Base-by-base conservation (phyloP, 2,888 invertebrate species). In the Ceraclea dissimilis region DNA sequence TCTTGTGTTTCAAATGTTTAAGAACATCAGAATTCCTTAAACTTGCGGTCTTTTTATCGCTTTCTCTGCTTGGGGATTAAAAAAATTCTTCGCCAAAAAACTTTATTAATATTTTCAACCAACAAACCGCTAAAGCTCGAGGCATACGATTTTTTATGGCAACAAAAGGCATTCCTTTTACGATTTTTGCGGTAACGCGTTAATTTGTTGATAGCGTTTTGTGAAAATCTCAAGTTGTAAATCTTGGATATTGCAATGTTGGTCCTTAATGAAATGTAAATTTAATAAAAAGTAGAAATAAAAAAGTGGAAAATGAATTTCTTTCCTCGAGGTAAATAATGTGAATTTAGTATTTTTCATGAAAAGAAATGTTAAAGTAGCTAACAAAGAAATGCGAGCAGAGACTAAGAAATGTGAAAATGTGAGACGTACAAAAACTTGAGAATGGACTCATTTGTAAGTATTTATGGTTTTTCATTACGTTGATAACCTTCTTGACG, bases 121-220 rank as follows among this genome's bases (percentile, higher is more conserved):
- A 39, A 39, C 39, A 39, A 39, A 39, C 39, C 39, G 13, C 39
- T 39, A 39, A 39, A 39, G 13, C 8, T 39, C 39, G 39, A 13
- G 39, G 2, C n/a, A 13, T 39, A 39, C 2, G 13, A 6, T 26
- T 26, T 39, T 39, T 39, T 39, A 39, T 39, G 39, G 16, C 13
- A 13, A 39, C 39, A 39, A 39, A n/a, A 39, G n/a, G 39, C 13
- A 39, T 39, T 26, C 26, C 10, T 39, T 39, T 39, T 39, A 39
- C 39, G 39, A 39, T 39, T 39, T 39, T 39, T 39, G 4, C 13
- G 39, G 13, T 13, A 5, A 39, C 13, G 39, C 39, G 39, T 39
- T 39, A 39, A 39, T 39, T 39, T 39, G 39, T 39, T 39, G 39
- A 39, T 39, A 39, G 39, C 39, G 4, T 39, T 39, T 39, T 39